Evolutionary conservation across 2,113 vertebrate species (phyloP).

Genomic region (Corythornis vintsioides): DNA sequence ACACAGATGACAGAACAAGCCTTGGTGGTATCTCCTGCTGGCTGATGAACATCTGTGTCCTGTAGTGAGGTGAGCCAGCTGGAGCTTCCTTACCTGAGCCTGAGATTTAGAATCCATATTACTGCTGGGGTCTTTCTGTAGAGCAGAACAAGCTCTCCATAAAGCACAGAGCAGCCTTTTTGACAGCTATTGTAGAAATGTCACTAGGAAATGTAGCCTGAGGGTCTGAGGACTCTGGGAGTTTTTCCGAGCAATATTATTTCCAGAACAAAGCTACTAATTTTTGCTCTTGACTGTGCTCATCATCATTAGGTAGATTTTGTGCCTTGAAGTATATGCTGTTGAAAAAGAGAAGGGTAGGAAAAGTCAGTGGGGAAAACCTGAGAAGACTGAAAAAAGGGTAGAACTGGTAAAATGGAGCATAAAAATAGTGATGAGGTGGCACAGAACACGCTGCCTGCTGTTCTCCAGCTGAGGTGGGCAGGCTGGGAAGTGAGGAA

Average conservation of each 20-base stretch:
- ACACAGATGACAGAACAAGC: not conserved
- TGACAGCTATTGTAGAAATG: not conserved
- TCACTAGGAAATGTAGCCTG: not conserved
- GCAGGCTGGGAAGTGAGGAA: not conserved
- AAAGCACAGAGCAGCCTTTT: slow-evolving; percentile 1
- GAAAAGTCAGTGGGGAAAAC: not conserved
- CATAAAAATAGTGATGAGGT: not conserved
- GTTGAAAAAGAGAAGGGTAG: not conserved
- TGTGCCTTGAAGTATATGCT: not conserved
- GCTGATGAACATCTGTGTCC: not conserved
- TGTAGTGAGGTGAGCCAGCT: not conserved
- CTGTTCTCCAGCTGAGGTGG: not conserved
- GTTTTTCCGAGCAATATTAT: not conserved
- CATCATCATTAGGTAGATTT: not conserved
- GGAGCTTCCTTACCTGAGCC: not conserved
- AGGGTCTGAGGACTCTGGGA: not conserved
- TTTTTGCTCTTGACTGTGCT: not conserved
- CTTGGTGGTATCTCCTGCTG: not conserved
- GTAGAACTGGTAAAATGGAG: not conserved
- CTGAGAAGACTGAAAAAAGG: not conserved
- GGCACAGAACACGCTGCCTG: not conserved
- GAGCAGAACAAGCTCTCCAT: not conserved
- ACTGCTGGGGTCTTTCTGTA: not conserved
- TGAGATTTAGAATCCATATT: not conserved
- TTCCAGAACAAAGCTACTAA: not conserved